These are phyloP conservation scores for Dinothrombium tinctorium DNA, from an alignment of 1,140 invertebrate genomes.

Conservation along the genomic window DNA sequence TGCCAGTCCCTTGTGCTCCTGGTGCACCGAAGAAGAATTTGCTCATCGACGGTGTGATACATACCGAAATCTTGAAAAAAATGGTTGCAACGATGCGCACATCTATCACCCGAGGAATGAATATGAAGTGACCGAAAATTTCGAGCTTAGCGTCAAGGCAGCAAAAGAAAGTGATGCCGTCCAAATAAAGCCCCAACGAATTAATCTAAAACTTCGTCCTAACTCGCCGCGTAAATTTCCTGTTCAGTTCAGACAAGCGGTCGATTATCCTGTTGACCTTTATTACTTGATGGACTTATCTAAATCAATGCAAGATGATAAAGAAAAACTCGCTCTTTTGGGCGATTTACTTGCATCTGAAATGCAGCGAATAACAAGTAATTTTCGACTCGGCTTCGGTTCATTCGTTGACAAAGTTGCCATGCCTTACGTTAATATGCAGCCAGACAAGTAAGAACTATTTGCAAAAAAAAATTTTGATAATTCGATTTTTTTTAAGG, in stretches of 20 bases:
- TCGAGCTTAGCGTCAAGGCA: not conserved
- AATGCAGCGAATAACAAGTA: slow-evolving; percentile 63
- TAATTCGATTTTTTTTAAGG: slow-evolving; percentile 30
- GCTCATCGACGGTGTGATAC: slow-evolving; percentile 5
- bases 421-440: slow-evolving; percentile 66
- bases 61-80: not conserved
- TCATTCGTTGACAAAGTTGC: slow-evolving; percentile 97
- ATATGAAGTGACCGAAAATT: not conserved
- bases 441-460: slow-evolving; percentile 23
- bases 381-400: slow-evolving; percentile 84
- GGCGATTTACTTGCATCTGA: slow-evolving; percentile 26
- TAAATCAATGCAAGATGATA: slow-evolving; percentile 47
- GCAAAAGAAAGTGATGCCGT: slow-evolving; percentile 10
- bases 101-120: not conserved
- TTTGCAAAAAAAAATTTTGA: slow-evolving; percentile 33
- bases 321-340: slow-evolving; percentile 35
- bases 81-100: not conserved
- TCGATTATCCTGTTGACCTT: slow-evolving; percentile 63
- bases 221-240: slow-evolving; percentile 17
- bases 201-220: slow-evolving; percentile 13
- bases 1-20: slow-evolving; percentile 56
- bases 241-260: slow-evolving; percentile 30
- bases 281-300: slow-evolving; percentile 72
- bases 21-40: slow-evolving; percentile 41
- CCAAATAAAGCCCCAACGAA: slow-evolving; percentile 16